Base-by-base conservation (phyloP, 2,888 invertebrate genomes). In the Folsomia candida region DNA sequence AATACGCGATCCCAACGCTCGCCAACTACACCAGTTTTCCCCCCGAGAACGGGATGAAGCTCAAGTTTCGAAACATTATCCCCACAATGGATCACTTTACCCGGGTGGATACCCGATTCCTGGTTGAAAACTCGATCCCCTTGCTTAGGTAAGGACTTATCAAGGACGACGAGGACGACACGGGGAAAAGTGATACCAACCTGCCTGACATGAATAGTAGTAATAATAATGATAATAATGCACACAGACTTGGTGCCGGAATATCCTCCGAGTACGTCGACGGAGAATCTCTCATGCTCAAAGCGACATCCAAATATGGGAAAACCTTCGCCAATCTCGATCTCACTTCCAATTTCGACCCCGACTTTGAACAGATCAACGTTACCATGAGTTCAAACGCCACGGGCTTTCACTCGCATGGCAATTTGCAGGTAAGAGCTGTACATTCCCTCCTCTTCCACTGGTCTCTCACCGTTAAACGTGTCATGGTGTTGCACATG, bases 31-130 rank as follows among this genome's bases (percentile, higher is more conserved):
- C 67, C 1, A 25, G 69, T 11, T 59, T 72, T 9, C 66, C 63
- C 1, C 29, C 64, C n/a, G 73, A 75, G 54, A 76, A 73, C 63
- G 75, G 73, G 62, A 51, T 75, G 57, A 76, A 70, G 47, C 58
- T 78, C 2, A 74, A 68, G 37, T n/a, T 78, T n/a, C 67, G 69
- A 51, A 78, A 80, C 66, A 26, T 72, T 47, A 78, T 80, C 29
- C 77, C 76, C 2, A 72, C 73, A 1, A 64, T 76, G 14, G 58
- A 74, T 9, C 47, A 51, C 3, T 65, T 78, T 3, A 69, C 73
- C 0, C 28, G 51, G 9, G 51, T 78, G 24, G 78, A 80, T 57
- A 72, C 76, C n/a, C 62, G 71, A 51, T 22, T 72, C 25, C 47
- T 63, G 22, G 61, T 72, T 57, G 73, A 74, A 69, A 64, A 67